Evolutionary conservation across 2,797 vertebrate species (phyloP).

Genomic region (Gorsachius magnificus): DNA sequence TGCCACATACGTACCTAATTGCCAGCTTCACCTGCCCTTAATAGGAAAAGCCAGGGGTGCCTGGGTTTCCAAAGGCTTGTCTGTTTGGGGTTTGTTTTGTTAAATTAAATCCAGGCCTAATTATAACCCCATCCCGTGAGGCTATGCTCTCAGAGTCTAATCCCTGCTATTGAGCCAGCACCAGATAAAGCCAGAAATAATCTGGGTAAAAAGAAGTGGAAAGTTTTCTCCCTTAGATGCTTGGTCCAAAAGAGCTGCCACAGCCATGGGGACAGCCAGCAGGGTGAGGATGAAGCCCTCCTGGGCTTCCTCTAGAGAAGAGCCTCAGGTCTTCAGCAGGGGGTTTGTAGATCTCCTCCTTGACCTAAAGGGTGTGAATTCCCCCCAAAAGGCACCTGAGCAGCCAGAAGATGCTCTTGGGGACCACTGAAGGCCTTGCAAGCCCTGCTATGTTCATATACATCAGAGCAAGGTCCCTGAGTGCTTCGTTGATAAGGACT

Average conservation of each 20-base stretch:
- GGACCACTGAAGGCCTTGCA: not conserved
- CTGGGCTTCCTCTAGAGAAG: not conserved
- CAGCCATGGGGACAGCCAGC: rapidly evolving
- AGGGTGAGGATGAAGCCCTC: not conserved
- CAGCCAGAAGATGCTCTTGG: not conserved
- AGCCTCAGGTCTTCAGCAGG: not conserved
- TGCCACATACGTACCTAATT: constrained; percentile 6
- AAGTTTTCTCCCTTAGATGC: not conserved
- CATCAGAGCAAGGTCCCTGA: not conserved
- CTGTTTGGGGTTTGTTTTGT: not conserved
- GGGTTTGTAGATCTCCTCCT: not conserved
- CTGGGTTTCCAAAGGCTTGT: not conserved
- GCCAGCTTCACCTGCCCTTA: not conserved
- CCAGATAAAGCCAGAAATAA: not conserved
- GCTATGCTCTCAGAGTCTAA: not conserved
- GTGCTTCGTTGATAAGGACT: not conserved
- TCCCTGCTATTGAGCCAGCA: not conserved
- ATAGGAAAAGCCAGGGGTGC: not conserved
- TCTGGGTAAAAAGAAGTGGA: not conserved
- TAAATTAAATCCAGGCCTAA: not conserved
- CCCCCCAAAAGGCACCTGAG: not conserved
- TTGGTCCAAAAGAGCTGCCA: rapidly evolving
- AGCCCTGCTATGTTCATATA: not conserved
- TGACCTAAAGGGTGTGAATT: not conserved
- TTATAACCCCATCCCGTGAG: not conserved